Evolutionary conservation across 2,888 invertebrate genomes (phyloP), one percentile per base, ranked within the genome.

Genomic region (Ganaspis brasiliensis): DNA sequence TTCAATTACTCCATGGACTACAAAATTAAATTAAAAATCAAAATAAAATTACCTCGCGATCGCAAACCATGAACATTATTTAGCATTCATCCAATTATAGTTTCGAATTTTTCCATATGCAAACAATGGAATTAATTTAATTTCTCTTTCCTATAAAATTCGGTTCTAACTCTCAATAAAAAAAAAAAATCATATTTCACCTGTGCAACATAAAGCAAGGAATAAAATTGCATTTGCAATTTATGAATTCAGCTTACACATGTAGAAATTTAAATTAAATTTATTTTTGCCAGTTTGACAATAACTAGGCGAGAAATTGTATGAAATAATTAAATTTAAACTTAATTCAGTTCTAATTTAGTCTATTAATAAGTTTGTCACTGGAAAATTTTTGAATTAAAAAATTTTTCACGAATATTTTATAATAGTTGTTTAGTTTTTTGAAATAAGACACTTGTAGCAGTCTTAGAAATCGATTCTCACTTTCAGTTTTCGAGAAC

Each of bases 41-140:
- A 52, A 52, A 52, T 52, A 52, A 52, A 52, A 19, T 52, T 52
- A 52, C 16, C n/a, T 8, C 19, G 52, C 8, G 52, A 52, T 9
- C 9, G 19, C 52, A 52, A 19, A 16, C 52, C 52, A 16, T 19
- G 52, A 52, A 52, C 16, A 52, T n/a, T n/a, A n/a, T 52, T 52
- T 52, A 52, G 52, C 16, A n/a, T 52, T 19, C 52, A 52, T 8
- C 14, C 45, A 45, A 67, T 67, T 45, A 67, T n/a, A 67, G 24
- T 45, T 24, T 45, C 24, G 45, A 67, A 45, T 40, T 67, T 67
- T 67, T 67, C 40, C 21, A 67, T 45, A 45, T 67, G 45, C 67
- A 67, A 67, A 67, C 26, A 45, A 45, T 45, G 45, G 67, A 67
- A 67, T 45, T 67, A 67, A 67, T 45, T 45, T 67, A 45, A 67